These are phyloP conservation scores for Microtus agrestis DNA, from an alignment of 2,797 vertebrate species.

Conservation along the genomic window DNA sequence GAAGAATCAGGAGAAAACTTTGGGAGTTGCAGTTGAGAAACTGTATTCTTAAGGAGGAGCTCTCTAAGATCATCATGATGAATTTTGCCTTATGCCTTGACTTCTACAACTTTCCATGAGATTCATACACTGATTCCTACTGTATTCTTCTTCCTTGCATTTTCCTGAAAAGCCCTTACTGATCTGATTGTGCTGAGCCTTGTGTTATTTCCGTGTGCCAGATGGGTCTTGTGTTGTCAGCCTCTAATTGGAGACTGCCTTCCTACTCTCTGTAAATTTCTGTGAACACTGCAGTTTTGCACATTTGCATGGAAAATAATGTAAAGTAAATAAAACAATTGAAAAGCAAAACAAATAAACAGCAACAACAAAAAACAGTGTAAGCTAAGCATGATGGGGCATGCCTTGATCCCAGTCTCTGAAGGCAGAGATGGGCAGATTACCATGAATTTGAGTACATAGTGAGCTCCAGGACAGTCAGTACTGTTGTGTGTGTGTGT, in stretches of 20 bases:
- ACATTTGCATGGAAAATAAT: not conserved
- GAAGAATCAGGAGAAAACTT: not conserved
- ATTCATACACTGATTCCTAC: not conserved
- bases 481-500: too few relatives aligned
- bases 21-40: not conserved
- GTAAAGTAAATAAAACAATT: not conserved
- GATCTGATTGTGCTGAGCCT: not conserved
- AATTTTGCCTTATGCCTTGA: not conserved
- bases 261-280: not conserved
- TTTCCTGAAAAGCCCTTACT: not conserved
- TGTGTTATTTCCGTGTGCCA: not conserved
- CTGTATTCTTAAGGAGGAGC: too few relatives aligned
- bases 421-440: not conserved
- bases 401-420: not conserved
- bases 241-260: not conserved
- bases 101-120: not conserved
- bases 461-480: too few relatives aligned
- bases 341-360: not conserved
- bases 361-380: not conserved
- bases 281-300: not conserved
- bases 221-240: not conserved
- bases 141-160: not conserved
- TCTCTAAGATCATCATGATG: not conserved
- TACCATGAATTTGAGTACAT: too few relatives aligned
- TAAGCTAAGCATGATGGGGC: not conserved